Evolutionary conservation across 2,888 invertebrate genomes (phyloP), one percentile per base, ranked within the genome.

Genomic region (Chrysodeixis includens): DNA sequence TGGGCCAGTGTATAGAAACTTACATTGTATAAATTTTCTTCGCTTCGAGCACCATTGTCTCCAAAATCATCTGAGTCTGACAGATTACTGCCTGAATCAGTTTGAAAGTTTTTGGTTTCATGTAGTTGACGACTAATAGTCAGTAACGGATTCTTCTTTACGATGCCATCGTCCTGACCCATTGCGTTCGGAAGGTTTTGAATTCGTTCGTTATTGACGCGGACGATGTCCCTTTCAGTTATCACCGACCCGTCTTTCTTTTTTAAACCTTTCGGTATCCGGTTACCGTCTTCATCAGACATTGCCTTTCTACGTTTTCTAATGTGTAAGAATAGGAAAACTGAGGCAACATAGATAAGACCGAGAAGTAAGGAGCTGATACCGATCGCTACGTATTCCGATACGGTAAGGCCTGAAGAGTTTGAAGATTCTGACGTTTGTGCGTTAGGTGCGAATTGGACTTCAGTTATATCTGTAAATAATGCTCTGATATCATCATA

Each of bases 361-460:
- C 98, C 98, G n/a, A 98, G 94, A n/a, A 98, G 94, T 18, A 98
- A 95, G 18, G 98, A 97, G 81, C 97, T 97, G 55, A 98, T 96
- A 32, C 97, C 98, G 66, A 98, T 98, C 0, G 98, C 97, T 20
- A 98, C 96, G 83, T 98, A 98, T 91, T 98, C 98, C 10, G 97
- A 96, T 14, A 97, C 95, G 26, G 96, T 96, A 66, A 98, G 95
- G 54, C 97, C 97, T 55, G 96, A 95, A 32, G 96, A 93, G 10
- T 92, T 91, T 54, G 94, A 88, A n/a, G 94, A 88, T 69, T 95
- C 92, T 0, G 95, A 95, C 20, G 96, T 95, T 62, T 96, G 96
- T 10, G 96, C 95, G 83, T 97, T 97, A 9, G 96, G 95, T 65
- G 97, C 96, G 86, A 98, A 98, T 57, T 96, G 96, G 1, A 98